Evolutionary conservation across 2,113 vertebrate genomes (phyloP), one percentile per base, ranked within the genome.

Genomic region (Hippocampus abdominalis): DNA sequence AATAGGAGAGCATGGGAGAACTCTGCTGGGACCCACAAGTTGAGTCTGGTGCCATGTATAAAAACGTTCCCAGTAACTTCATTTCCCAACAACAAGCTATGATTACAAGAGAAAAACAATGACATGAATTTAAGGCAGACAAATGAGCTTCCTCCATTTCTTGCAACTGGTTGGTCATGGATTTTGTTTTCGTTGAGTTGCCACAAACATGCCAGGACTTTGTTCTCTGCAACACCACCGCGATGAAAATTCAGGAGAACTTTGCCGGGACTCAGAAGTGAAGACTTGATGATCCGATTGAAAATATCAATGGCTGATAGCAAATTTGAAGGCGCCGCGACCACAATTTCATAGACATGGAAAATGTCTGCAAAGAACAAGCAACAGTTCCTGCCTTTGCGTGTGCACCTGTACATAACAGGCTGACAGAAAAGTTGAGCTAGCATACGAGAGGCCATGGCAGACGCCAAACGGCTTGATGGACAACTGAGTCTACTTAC

Each of bases 401-500:
- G 12, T 53, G 16, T 51, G 3, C 8, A 53, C 49, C 48, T 72
- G 48, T 25, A 71, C 36, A 25, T 7, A 63, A 59, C 27, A 21
- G 57, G 29, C 27, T 68, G 53, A 44, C 53, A 56, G 16, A 72
- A 42, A 0, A 15, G 25, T n/a, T 10, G 20, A 54, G 20, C 4
- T 23, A 68, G 23, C 20, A 78, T 63, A 71, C 12, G 42, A 15
- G 64, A 51, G 53, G 53, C 51, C 36, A 63, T 46, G 68, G 57
- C 1, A 71, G 44, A 53, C 63, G 4, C 69, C 44, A 72, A 64
- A 71, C 29, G 70, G 40, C 79, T 60, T 49, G 67, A 66, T 61
- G 46, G 69, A 78, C 51, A 64, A 76, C 40, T 67, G 77, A 36
- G 49, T 76, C 42, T 75, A 93, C 92, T 93, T 93, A 93, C 92